Base-by-base conservation (phyloP, 1,140 invertebrate genomes). In the Pantala flavescens region DNA sequence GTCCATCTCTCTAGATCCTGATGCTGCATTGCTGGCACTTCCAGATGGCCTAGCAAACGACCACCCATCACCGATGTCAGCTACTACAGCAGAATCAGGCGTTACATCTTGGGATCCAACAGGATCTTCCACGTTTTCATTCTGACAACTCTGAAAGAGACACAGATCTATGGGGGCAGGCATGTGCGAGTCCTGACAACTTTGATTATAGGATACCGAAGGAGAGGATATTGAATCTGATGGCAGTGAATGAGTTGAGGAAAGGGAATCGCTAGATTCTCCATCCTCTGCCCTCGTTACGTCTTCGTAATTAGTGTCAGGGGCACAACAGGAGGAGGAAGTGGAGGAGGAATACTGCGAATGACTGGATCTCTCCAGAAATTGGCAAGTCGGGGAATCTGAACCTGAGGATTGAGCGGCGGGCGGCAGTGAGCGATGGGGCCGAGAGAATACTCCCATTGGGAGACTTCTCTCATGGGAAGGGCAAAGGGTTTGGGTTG, bases 41-140 rank as follows among this genome's bases (percentile, higher is more conserved):
- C 49, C 49, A 5, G 49, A 19, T 63, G 49, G 16, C 49, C 49
- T 63, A 3, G 49, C 49, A 63, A 63, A 63, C 12, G 49, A 63
- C 49, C 49, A 63, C 12, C 49, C 49, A 63, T 63, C 49, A 63
- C 49, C 49, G 12, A 74, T 74, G 70, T 77, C 77, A 14, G 76
- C 76, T 10, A 75, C 77, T 36, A 77, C 76, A 23, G 77, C 77
- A 16, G 77, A 77, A 73, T 77, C 77, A 11, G 77, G 77, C 14
- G 74, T 77, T 5, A 76, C 73, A 43, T 77, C 77, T 36, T 73
- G 73, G 49, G 23, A 73, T 21, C 49, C 49, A 21, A 63, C 12
- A 12, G 49, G 49, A 63, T 63, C 49, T 63, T 63, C 49, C 5
- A 63, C 49, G n/a, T 63, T 63, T 63, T 63, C 49, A 21, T 63